A percentile compares a stretch with the other conserved stretches of the same genome.
Evolutionary conservation across 1,140 invertebrate species (phyloP).

Genomic region (Calycopis cecrops): DNA sequence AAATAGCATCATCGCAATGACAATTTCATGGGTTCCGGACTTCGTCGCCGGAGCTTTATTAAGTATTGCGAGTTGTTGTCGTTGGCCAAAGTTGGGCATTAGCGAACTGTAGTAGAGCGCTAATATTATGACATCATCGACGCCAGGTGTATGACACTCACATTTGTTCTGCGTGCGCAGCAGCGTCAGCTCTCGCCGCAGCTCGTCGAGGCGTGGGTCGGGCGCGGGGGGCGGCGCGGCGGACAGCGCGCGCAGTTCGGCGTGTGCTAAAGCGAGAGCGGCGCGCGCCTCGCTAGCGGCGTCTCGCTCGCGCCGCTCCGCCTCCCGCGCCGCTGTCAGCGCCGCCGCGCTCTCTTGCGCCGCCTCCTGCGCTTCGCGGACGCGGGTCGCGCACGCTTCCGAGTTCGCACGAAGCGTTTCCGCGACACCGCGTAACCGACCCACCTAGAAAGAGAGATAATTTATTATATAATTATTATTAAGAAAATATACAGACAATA

Average conservation of each 20-base stretch:
- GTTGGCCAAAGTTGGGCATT: too few species aligned
- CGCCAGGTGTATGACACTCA: conserved; percentile 56
- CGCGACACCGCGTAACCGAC: conserved; percentile 62
- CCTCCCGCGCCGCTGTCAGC: conserved; percentile 75
- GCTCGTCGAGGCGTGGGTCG: conserved; percentile 82
- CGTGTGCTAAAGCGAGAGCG: conserved; percentile 71
- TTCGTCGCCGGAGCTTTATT: too few species aligned
- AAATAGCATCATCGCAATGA: too few species aligned
- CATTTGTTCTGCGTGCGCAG: conserved; percentile 85
- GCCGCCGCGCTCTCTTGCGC: conserved; percentile 76
- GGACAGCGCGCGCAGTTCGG: conserved; percentile 61
- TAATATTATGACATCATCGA: not conserved
- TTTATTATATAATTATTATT: too few species aligned
- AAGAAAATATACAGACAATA: not conserved
- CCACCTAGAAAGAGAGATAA: conserved; percentile 38
- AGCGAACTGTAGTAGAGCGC: too few species aligned
- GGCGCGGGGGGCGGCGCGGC: conserved; percentile 77
- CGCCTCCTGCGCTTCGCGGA: conserved; percentile 71
- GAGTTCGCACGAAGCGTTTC: conserved; percentile 77
- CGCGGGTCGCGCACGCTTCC: conserved; percentile 70
- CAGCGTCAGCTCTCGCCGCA: conserved; percentile 80
- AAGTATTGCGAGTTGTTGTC: too few species aligned
- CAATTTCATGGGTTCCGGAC: too few species aligned
- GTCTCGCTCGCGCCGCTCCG: conserved; percentile 57
- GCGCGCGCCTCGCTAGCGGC: conserved; percentile 49